Conservation (phyloP, 1,140 invertebrate genomes). For the Trichonephila inaurata region DNA sequence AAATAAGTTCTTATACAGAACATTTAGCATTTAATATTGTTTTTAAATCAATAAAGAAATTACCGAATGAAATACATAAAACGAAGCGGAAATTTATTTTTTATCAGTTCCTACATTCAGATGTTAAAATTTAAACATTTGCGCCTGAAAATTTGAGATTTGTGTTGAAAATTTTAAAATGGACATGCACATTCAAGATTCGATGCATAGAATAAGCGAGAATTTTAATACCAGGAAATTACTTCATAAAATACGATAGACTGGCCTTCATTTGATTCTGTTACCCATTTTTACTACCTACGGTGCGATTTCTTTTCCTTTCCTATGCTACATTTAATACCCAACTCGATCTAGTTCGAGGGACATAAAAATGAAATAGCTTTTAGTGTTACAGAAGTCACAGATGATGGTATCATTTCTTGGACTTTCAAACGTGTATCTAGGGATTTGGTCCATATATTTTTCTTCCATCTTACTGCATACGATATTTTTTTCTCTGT, state of each 20-base stretch:
- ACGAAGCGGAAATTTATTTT: background rate
- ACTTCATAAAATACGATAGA: conserved; percentile 51
- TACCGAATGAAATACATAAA: too few species aligned
- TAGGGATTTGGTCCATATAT: conserved; percentile 29
- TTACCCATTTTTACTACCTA: conserved; percentile 34
- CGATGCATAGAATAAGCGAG: background rate
- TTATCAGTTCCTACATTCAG: background rate
- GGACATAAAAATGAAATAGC: conserved; percentile 71
- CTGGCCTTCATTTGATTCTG: background rate
- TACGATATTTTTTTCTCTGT: background rate
- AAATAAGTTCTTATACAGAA: too few species aligned
- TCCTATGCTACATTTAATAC: conserved; percentile 51
- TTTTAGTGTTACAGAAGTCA: conserved; percentile 57
- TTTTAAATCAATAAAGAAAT: too few species aligned
- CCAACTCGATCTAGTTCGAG: conserved; percentile 18
- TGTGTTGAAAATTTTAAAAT: background rate
- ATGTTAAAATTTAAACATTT: background rate
- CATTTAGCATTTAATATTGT: too few species aligned
- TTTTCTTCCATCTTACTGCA: conserved; percentile 20
- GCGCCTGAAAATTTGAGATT: conserved; percentile 34
- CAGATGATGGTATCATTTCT: conserved; percentile 58
- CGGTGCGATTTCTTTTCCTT: background rate
- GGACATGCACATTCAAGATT: background rate
- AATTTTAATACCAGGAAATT: conserved; percentile 65
- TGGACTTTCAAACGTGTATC: conserved; percentile 30